Conservation (phyloP, 2,797 vertebrate species). For the Octomys mimax region DNA sequence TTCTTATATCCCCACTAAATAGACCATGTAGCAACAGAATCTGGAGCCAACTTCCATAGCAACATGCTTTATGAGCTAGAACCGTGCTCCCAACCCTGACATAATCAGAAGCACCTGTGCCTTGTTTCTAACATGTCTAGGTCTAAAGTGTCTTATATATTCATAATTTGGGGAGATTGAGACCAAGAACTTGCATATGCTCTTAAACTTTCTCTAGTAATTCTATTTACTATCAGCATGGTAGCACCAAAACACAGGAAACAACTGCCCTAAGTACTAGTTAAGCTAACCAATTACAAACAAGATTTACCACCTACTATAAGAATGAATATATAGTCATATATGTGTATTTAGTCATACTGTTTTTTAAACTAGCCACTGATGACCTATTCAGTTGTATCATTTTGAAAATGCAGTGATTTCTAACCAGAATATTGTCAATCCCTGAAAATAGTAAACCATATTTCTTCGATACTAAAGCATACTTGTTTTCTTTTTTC, state of each 20-base stretch:
- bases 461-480: background rate
- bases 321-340: background rate
- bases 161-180: conserved; percentile 3
- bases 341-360: background rate
- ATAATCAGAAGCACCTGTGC: conserved; percentile 15
- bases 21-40: background rate
- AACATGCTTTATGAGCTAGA: background rate
- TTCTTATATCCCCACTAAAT: background rate
- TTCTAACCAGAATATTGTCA: background rate
- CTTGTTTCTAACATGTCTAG: conserved; percentile 3
- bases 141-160: conserved; percentile 10
- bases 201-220: background rate
- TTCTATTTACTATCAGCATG: conserved; percentile 15
- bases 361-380: background rate
- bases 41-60: background rate
- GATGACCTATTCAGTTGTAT: conserved; percentile 17
- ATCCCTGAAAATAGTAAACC: conserved; percentile 14
- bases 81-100: background rate
- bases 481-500: background rate
- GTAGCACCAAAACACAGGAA: background rate
- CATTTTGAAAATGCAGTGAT: conserved; percentile 46
- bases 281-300: background rate
- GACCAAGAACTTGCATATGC: background rate
- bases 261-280: background rate
- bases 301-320: background rate